Base-by-base conservation (phyloP, 2,888 invertebrate species). In the Lepidocyrtinus sp. region DNA sequence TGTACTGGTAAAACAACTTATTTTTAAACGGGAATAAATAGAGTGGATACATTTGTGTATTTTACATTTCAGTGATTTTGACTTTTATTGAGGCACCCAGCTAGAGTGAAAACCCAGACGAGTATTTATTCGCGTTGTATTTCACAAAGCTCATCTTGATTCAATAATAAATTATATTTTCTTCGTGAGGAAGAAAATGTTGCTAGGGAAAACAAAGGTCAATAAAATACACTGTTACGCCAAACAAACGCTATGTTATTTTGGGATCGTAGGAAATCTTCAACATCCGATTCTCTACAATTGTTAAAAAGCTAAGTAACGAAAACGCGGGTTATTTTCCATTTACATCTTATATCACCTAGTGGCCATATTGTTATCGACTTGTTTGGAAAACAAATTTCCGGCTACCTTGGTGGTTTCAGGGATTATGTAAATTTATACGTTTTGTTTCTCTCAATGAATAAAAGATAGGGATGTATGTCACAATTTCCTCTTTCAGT, bases 1-100 rank as follows among this genome's bases (percentile, higher is more conserved):
- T 3, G 59, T 22, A 36, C 12, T 36, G 36, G 5, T 2, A 19
- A 59, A 2, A 9, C 59, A 21, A 19, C 55, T 55, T 21, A 5
- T 1, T 59, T 50, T 50, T 50, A 2, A 2, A 17, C 12, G 50
- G 59, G 21, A 19, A 21, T 59, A 59, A 59, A 59, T 59, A 59
- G 59, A 59, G 59, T 59, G 59, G 59, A 59, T 59, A 59, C 59
- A 21, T 55, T 9, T 59, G 59, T 59, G 59, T 59, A 59, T 59
- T 59, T 59, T 59, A 59, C 59, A 59, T 21, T 21, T 59, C 21
- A 59, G 15, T 59, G 59, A 59, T 21, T 59, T 59, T n/a, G 1
- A 59, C 21, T 59, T 59, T 59, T 59, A 59, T 59, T 59, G 22
- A 59, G 59, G 59, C 59, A 59, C 59, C 59, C 59, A 59, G 59